Evolutionary conservation across 2,113 vertebrate species (phyloP).

Genomic region (Rostratula benghalensis): DNA sequence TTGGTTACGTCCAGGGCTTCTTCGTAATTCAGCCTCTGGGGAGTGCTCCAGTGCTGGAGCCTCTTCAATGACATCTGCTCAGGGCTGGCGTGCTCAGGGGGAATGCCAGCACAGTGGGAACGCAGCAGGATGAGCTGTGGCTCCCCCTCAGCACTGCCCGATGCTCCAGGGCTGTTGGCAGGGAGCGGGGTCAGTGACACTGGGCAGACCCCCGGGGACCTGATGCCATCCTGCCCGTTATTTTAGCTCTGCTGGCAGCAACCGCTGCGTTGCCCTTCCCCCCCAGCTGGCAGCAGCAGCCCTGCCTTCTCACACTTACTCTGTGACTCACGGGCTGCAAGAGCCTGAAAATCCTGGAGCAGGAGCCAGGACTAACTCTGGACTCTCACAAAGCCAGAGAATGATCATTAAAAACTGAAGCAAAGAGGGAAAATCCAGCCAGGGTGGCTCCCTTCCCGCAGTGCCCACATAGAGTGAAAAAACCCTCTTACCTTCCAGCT

Average conservation of each 20-base stretch:
- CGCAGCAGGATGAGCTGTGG: accelerated
- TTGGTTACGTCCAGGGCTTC: accelerated
- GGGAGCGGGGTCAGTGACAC: accelerated
- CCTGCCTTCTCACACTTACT: not conserved
- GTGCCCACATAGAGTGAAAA: not conserved
- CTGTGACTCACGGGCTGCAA: accelerated
- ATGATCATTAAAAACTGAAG: not conserved
- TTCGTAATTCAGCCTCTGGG: not conserved
- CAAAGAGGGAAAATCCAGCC: not conserved
- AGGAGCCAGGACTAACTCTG: not conserved
- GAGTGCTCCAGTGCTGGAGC: not conserved
- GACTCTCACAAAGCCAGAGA: not conserved
- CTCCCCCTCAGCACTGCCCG: not conserved
- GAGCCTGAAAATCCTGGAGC: accelerated
- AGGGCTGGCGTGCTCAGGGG: accelerated
- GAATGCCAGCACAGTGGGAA: not conserved
- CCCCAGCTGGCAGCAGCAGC: not conserved
- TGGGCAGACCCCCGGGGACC: not conserved
- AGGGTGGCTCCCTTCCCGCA: not conserved
- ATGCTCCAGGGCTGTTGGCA: not conserved
- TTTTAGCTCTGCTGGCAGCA: not conserved
- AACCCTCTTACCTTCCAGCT: not conserved
- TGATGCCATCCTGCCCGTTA: not conserved
- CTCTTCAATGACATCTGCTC: not conserved
- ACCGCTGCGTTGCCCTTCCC: not conserved